A percentile compares a stretch with the other conserved stretches of the same genome.
Evolutionary conservation across 2,888 invertebrate species (phyloP).

Genomic region (Dolichomitus sp.): DNA sequence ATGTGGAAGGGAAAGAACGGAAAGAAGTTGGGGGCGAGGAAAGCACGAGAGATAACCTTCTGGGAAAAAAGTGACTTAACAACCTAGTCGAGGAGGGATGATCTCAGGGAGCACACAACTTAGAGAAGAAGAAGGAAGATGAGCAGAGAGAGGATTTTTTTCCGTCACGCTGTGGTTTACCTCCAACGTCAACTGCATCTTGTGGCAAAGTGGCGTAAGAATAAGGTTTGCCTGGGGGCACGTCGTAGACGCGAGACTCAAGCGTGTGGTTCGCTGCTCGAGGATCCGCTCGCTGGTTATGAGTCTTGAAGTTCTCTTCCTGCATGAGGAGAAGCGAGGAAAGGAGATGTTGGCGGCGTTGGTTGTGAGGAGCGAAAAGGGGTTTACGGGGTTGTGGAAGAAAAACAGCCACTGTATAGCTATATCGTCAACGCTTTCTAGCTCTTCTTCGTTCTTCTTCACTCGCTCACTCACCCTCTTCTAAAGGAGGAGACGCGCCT

Average conservation of each 20-base stretch:
- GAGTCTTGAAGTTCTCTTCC: constrained; percentile 62
- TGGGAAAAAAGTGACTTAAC: constrained; percentile 45
- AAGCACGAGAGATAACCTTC: constrained; percentile 56
- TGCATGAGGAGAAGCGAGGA: constrained; percentile 57
- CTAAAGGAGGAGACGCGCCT: constrained; percentile 69
- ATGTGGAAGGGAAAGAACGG: constrained; percentile 20
- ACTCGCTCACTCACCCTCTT: constrained; percentile 30
- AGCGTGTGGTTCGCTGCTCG: constrained; percentile 64
- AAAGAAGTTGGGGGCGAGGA: constrained; percentile 53
- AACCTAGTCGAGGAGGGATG: constrained; percentile 69
- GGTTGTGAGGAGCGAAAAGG: constrained; percentile 35
- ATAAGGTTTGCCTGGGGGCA: constrained; percentile 82
- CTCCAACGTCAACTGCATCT: constrained; percentile 77
- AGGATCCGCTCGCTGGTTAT: constrained; percentile 61
- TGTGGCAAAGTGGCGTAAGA: constrained; percentile 85
- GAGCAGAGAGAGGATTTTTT: constrained; percentile 17
- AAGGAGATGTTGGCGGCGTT: constrained; percentile 45
- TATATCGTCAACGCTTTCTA: constrained; percentile 26
- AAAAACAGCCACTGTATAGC: constrained; percentile 45
- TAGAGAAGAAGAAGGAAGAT: constrained; percentile 40
- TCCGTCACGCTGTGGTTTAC: constrained; percentile 9
- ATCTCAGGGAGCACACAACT: constrained; percentile 70
- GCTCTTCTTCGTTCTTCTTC: constrained; percentile 39
- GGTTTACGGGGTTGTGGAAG: constrained; percentile 51
- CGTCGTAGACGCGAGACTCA: constrained; percentile 60